Evolutionary conservation across 1,140 invertebrate genomes (phyloP).

Genomic region (Apis mellifera): Amel_HAv3.1 CM009941.2:7822501-7823000

Average conservation of each 20-base stretch:
- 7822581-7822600: slow-evolving; percentile 72
- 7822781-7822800: slow-evolving; percentile 26
- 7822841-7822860: no score
- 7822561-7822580: slow-evolving; percentile 78
- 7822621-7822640: slow-evolving; percentile 2
- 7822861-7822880: no score
- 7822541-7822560: slow-evolving; percentile 77
- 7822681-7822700: slow-evolving; percentile 64
- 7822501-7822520: slow-evolving; percentile 78
- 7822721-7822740: slow-evolving; percentile 62
- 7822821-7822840: not conserved
- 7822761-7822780: slow-evolving; percentile 57
- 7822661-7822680: slow-evolving; percentile 69
- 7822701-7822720: slow-evolving; percentile 46
- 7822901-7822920: no score
- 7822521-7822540: slow-evolving; percentile 79
- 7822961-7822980: no score
- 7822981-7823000: no score
- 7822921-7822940: no score
- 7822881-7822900: no score
- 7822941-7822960: no score
- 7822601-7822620: slow-evolving; percentile 69
- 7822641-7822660: slow-evolving; percentile 55
- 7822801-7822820: slow-evolving; percentile 40
- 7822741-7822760: slow-evolving; percentile 56